A percentile compares a stretch with the other conserved stretches of the same genome.
These are phyloP conservation scores for Diarsia brunnea DNA, from an alignment of 2,888 invertebrate genomes.

Conservation along the genomic window DNA sequence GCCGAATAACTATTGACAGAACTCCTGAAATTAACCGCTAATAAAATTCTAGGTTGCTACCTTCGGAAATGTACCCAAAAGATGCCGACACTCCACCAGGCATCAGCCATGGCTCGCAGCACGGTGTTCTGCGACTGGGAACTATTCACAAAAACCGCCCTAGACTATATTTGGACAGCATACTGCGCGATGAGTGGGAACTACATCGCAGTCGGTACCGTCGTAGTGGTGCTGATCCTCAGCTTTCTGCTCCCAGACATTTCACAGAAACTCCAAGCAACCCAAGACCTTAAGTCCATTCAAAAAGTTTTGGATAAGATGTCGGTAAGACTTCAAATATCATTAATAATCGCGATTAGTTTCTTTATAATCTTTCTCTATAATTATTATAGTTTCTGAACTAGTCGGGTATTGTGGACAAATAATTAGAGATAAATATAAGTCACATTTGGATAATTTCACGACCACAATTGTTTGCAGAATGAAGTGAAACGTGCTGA, in stretches of 20 bases:
- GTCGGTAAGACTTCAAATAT: slow-evolving; percentile 71
- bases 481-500: slow-evolving; percentile 80
- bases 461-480: slow-evolving; percentile 64
- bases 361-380: not conserved
- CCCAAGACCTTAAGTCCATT: slow-evolving; percentile 77
- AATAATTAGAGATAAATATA: not conserved
- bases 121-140: slow-evolving; percentile 33
- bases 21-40: not conserved
- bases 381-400: not conserved
- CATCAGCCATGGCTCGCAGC: not conserved
- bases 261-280: slow-evolving; percentile 75
- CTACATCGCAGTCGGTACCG: slow-evolving; percentile 72
- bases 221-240: slow-evolving; percentile 75
- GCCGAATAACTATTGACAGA: not conserved
- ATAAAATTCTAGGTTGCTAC: slow-evolving; percentile 42
- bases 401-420: not conserved
- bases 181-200: slow-evolving; percentile 69
- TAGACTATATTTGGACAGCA: slow-evolving; percentile 63
- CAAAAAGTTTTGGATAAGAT: slow-evolving; percentile 77
- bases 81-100: not conserved
- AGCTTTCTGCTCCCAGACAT: slow-evolving; percentile 79
- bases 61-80: slow-evolving; percentile 8
- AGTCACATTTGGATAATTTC: not conserved
- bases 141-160: slow-evolving; percentile 45
- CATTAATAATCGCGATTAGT: not conserved